phyloP scores from a whole-genome alignment of 2,888 invertebrate species.

The Agonopterix alstromeriana region DNA sequence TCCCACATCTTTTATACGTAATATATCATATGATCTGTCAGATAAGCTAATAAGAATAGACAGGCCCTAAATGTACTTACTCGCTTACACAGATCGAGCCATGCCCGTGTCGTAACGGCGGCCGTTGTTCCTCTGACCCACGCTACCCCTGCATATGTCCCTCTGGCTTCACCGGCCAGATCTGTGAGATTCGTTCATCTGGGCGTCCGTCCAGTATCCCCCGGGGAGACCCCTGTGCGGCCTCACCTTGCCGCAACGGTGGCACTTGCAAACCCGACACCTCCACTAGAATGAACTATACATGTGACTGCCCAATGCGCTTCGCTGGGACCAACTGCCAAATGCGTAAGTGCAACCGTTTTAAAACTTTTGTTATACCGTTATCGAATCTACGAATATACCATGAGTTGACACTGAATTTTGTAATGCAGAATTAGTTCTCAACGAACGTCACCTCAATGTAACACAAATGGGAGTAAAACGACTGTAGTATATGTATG shows the following conservation, averaged over 20 bases:
- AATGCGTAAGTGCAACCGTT: constrained; percentile 78
- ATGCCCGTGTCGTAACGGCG: constrained; percentile 82
- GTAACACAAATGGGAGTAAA: no score
- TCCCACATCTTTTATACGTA: no score
- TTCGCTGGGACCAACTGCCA: constrained; percentile 88
- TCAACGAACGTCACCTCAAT: no score
- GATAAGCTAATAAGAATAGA: no score
- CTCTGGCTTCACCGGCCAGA: constrained; percentile 41
- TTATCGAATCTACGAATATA: no score
- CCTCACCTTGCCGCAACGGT: constrained; percentile 86
- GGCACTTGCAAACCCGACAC: constrained; percentile 82
- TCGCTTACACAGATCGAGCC: constrained; percentile 33
- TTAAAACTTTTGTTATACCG: no score
- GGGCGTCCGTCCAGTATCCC: constrained; percentile 26
- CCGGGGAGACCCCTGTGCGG: constrained; percentile 66
- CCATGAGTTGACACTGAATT: no score
- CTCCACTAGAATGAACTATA: constrained; percentile 61
- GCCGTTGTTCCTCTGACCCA: constrained; percentile 74
- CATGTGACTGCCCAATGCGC: constrained; percentile 89
- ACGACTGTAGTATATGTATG: no score
- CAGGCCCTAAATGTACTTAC: no score
- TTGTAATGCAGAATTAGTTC: no score
- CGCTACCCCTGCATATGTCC: constrained; percentile 76
- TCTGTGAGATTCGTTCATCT: constrained; percentile 51
- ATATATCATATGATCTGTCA: no score